Evolutionary conservation across 2,888 invertebrate genomes (phyloP), one percentile per base, ranked within the genome.

Genomic region (Molorchus minor): DNA sequence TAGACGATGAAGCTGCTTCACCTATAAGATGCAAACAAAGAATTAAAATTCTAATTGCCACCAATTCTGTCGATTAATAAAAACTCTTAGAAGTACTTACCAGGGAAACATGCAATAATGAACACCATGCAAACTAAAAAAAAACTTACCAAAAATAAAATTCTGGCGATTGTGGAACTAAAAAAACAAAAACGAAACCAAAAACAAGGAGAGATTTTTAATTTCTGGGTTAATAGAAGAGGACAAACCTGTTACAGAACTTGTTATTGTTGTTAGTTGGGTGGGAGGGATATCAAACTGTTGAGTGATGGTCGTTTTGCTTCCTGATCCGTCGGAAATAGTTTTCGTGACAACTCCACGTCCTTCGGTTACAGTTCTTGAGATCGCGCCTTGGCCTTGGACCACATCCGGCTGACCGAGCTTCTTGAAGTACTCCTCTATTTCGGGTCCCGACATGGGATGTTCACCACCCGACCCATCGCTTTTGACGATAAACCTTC

Each of bases 401-500:
- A 69, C 63, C 44, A 58, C 58, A 19, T 70, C 70, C 25, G 56
- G 63, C 57, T 53, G 67, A 52, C 63, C 60, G 47, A 71, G 65
- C 58, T 70, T 69, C 56, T 72, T 72, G 20, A 78, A 71, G 61
- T 77, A 78, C 7, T 76, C 70, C 59, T 79, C 75, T 35, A 78
- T 72, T 51, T 79, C 75, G 15, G 60, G 57, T 16, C 61, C 66
- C 21, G 64, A 62, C 61, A 76, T 58, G 1, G 68, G 67, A 40
- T 65, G 60, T 12, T 47, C 44, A 17, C 62, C 65, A 45, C 72
- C 71, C 17, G 52, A 40, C 7, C 41, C 52, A 36, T 69, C 73
- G 30, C 70, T 68, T 71, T 75, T 77, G 7, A 84, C 72, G 20
- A 85, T 79, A 52, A 83, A 78, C 30, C 83, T 74, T 62, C 81